Percentiles rank a stretch among this genome's conserved stretches.
These are phyloP conservation scores for Erpornis zantholeuca DNA, from an alignment of 2,113 vertebrate species.

Conservation along the genomic window DNA sequence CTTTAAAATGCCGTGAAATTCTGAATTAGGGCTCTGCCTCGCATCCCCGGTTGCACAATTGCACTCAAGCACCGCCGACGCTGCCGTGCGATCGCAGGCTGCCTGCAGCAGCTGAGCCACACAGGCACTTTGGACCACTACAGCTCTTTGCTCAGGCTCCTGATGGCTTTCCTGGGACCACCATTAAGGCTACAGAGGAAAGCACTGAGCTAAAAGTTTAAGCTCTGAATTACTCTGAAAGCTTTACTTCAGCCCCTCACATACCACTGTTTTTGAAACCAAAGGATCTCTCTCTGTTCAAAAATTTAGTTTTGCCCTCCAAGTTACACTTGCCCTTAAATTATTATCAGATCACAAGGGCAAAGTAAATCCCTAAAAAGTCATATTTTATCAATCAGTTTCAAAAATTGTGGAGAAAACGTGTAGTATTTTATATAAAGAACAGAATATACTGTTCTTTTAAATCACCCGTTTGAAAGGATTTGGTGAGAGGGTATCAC, in stretches of 20 bases:
- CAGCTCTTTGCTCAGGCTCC: background rate
- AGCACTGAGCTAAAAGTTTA: background rate
- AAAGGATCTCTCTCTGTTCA: background rate
- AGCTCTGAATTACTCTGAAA: background rate
- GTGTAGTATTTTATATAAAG: too few relatives aligned
- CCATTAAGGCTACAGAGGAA: background rate
- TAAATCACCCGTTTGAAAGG: background rate
- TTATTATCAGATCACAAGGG: background rate
- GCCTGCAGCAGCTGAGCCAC: background rate
- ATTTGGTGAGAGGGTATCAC: background rate
- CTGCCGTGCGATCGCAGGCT: background rate
- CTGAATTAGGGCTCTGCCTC: background rate
- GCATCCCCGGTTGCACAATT: background rate
- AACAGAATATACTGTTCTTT: background rate
- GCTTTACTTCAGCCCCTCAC: background rate
- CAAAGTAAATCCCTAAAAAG: background rate
- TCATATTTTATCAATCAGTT: background rate
- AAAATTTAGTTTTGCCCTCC: background rate
- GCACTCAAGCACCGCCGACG: background rate
- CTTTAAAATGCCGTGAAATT: constrained; percentile 41
- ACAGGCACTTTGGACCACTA: background rate
- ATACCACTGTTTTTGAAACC: background rate
- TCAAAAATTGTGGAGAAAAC: background rate
- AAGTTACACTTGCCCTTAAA: background rate
- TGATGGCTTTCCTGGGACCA: background rate